Evolutionary conservation across 2,888 invertebrate species (phyloP).

Genomic region (Oligia strigilis): DNA sequence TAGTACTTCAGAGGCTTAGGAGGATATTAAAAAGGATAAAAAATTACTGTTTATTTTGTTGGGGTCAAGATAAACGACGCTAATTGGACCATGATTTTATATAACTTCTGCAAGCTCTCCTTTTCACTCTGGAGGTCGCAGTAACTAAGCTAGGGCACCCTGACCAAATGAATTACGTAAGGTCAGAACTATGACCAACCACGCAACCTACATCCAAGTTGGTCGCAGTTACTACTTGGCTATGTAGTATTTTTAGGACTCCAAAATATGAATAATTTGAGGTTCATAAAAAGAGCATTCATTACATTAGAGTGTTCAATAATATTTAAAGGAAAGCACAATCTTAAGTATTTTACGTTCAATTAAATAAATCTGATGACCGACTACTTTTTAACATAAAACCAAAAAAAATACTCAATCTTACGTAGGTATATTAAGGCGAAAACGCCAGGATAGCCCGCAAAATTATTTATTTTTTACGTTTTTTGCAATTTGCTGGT

Average conservation of each 20-base stretch:
- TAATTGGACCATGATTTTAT: not conserved
- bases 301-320: not conserved
- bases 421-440: not conserved
- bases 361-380: not conserved
- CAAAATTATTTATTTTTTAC: too few relatives aligned
- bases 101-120: not conserved
- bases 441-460: too few relatives aligned
- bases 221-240: not conserved
- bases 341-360: not conserved
- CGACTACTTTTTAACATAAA: not conserved
- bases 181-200: not conserved
- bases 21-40: conserved; percentile 34
- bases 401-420: not conserved
- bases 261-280: not conserved
- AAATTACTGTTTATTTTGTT: not conserved
- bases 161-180: not conserved
- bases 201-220: not conserved
- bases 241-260: not conserved
- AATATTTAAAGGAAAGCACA: not conserved
- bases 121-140: not conserved
- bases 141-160: not conserved
- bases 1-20: conserved; percentile 52
- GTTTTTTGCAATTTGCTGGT: too few relatives aligned
- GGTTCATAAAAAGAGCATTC: not conserved
- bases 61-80: not conserved